Evolutionary conservation across 1,140 invertebrate genomes (phyloP), one percentile per base, ranked within the genome.

Genomic region (Conopomorpha cramerella): DNA sequence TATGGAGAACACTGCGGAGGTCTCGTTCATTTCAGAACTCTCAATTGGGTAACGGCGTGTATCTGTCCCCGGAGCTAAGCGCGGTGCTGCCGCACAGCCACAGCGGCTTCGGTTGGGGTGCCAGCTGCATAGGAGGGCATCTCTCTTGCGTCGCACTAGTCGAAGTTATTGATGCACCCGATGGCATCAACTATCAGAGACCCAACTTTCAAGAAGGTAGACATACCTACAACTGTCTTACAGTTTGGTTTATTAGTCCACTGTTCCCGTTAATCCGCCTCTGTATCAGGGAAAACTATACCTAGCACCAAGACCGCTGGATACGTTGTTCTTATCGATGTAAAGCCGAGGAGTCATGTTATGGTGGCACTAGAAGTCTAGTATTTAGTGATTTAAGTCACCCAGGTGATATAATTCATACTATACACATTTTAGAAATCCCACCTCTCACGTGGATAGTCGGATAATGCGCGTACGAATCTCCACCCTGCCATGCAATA

Each of bases 61-160:
- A 91, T 59, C 64, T 92, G 28, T 88, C 87, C 1, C 82, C 83
- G 51, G 87, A 92, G 65, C 68, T 91, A 55, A 82, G 81, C 43
- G 77, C 88, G 13, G 86, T 84, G 55, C 57, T 91, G 32, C 79
- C 80, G 7, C 88, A 85, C 49, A 88, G 87, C 59, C 87, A 86
- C 10, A 79, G 80, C 30, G 84, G 87, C 0, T 82, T 84, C 42
- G 83, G 83, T 7, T 91, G 91, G 89, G 83, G 84, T 6, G 82
- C 83, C 16, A 91, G 89, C 53, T 59, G 80, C 17, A 77, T 91
- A 19, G 90, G 90, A 2, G 81, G 82, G 13, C 80, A 87, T 37
- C 66, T 92, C 17, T 87, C 87, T 16, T 89, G 88, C 60, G 78
- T 93, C 13, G 90, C 90, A 10, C 60, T 93, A 14, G 89, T 90